phyloP scores from a whole-genome alignment of 1,140 invertebrate species.

The Zaprionus ghesquierei region DNA sequence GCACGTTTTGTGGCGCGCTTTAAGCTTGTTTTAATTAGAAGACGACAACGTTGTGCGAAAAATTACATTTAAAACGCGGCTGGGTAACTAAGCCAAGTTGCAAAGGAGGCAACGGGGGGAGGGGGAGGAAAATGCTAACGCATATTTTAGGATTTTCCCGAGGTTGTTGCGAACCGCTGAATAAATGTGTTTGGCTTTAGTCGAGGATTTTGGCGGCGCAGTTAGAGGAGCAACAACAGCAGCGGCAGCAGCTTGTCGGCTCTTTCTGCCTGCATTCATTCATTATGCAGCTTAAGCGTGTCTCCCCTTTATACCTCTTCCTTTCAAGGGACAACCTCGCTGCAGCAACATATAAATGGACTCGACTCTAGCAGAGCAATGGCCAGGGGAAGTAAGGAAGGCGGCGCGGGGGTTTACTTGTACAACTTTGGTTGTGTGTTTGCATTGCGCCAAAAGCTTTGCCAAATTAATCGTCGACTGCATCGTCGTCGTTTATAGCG shows the following conservation, averaged over 20 bases:
- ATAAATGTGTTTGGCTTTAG: conserved; percentile 81
- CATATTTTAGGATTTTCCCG: conserved; percentile 76
- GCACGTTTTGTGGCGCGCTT: conserved; percentile 55
- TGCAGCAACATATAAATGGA: conserved; percentile 42
- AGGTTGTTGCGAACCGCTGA: conserved; percentile 54
- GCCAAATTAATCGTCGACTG: conserved; percentile 74
- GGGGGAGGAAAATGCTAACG: conserved; percentile 54
- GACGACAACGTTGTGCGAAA: conserved; percentile 71
- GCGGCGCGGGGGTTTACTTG: not conserved
- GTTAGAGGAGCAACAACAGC: conserved; percentile 22
- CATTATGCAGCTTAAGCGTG: conserved; percentile 76
- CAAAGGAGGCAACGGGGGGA: not conserved
- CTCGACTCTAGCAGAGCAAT: conserved; percentile 16
- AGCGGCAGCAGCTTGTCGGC: conserved; percentile 12
- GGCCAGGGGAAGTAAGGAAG: not conserved
- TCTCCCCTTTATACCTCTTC: not conserved
- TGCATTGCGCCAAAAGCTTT: conserved; percentile 67
- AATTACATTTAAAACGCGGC: conserved; percentile 71
- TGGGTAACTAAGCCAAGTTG: not conserved
- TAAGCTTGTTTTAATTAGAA: conserved; percentile 82
- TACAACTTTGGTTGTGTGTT: conserved; percentile 39
- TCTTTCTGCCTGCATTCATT: conserved; percentile 68
- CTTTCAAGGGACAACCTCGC: not conserved
- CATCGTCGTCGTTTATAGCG: conserved; percentile 26
- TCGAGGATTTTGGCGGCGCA: conserved; percentile 72